Conservation (phyloP, 2,113 vertebrate genomes). For the Oncorhynchus keta region DNA sequence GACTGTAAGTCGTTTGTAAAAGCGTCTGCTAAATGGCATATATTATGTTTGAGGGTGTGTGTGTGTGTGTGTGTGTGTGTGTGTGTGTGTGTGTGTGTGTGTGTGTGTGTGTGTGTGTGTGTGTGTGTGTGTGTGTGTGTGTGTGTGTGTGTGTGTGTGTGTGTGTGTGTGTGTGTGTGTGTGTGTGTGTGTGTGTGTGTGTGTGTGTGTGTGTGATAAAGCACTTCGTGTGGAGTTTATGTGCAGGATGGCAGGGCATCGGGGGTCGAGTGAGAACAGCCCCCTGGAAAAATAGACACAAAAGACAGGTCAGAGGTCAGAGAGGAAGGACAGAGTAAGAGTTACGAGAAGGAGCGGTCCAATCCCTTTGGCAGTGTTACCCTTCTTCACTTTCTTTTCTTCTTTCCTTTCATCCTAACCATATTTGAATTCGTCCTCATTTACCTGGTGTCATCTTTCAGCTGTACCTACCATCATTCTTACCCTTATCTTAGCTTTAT, state of each 20-base stretch:
- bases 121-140: not conserved
- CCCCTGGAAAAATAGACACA: slow-evolving; percentile 10
- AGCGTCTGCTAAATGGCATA: too few relatives aligned
- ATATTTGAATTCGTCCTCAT: not conserved
- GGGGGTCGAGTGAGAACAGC: slow-evolving; percentile 10
- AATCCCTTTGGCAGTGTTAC: not conserved
- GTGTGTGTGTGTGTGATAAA: not conserved
- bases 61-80: not conserved
- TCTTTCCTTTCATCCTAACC: not conserved
- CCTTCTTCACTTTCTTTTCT: not conserved
- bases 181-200: slow-evolving; percentile 10
- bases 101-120: not conserved
- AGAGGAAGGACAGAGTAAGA: not conserved
- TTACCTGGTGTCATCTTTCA: too few relatives aligned
- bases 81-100: not conserved
- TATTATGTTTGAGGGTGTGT: too few relatives aligned
- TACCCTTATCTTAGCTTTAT: too few relatives aligned
- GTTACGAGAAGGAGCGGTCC: too few relatives aligned
- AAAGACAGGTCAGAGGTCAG: slow-evolving; percentile 29
- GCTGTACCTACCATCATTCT: too few relatives aligned
- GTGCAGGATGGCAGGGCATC: slow-evolving; percentile 4
- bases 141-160: not conserved
- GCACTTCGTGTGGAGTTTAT: not conserved
- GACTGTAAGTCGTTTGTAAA: too few relatives aligned
- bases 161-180: too few relatives aligned